These are phyloP conservation scores for Malurus splendens DNA, from an alignment of 2,797 vertebrate species.

Conservation along the genomic window DNA sequence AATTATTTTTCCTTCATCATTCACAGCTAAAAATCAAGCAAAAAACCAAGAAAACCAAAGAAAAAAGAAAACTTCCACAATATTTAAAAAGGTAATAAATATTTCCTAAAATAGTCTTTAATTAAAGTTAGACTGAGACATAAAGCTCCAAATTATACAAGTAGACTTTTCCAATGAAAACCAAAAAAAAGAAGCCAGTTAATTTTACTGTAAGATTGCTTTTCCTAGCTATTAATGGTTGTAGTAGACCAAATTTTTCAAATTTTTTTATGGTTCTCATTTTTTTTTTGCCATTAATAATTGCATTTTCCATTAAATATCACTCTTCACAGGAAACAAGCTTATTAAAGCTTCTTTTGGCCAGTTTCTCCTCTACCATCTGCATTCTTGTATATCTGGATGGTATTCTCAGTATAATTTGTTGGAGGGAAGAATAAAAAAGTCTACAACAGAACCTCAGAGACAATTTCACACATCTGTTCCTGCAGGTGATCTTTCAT, in stretches of 20 bases:
- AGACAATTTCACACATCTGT: slow-evolving; percentile 73
- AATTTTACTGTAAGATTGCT: neutral
- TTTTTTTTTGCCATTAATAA: neutral
- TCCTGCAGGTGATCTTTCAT: slow-evolving; percentile 70
- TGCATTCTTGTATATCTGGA: neutral
- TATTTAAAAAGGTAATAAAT: neutral
- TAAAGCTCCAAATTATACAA: neutral
- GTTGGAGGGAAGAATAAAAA: neutral
- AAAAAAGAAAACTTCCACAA: neutral
- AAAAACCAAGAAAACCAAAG: neutral
- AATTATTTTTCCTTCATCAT: neutral
- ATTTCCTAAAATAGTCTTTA: neutral
- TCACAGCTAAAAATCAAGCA: neutral
- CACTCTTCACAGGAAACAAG: neutral
- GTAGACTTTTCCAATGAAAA: neutral
- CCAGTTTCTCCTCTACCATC: neutral
- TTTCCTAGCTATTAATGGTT: neutral
- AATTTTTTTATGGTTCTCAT: neutral
- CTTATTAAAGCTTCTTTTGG: neutral
- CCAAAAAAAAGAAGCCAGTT: rapidly evolving
- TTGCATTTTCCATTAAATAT: neutral
- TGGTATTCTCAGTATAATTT: neutral
- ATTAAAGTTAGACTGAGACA: neutral
- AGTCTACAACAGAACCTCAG: slow-evolving; percentile 12
- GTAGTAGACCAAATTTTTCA: neutral